These are phyloP conservation scores for Psettodes erumei DNA, from an alignment of 2,113 vertebrate genomes.

Conservation along the genomic window DNA sequence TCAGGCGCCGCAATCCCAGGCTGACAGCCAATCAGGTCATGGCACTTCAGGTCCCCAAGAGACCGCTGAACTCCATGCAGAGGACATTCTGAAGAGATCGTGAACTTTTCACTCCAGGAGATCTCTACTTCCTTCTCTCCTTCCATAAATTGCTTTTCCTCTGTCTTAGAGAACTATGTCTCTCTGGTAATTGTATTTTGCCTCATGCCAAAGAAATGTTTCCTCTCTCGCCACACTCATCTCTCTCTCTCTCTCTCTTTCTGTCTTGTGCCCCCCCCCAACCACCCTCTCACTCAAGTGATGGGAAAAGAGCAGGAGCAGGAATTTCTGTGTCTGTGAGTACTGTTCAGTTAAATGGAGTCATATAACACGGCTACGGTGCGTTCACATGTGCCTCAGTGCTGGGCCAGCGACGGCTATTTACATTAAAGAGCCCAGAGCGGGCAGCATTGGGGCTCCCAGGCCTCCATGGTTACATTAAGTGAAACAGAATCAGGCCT, in stretches of 20 bases:
- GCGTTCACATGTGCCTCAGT: constrained; percentile 74
- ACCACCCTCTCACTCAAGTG: constrained; percentile 46
- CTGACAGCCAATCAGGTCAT: constrained; percentile 79
- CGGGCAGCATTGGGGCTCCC: constrained; percentile 67
- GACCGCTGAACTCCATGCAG: constrained; percentile 67
- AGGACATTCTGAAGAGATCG: constrained; percentile 72
- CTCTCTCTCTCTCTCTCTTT: constrained; percentile 34
- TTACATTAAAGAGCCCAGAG: constrained; percentile 79
- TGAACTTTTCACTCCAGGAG: constrained; percentile 82
- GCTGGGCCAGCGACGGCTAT: constrained; percentile 72
- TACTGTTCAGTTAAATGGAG: constrained; percentile 81
- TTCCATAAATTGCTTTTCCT: constrained; percentile 52
- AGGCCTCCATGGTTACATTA: constrained; percentile 77
- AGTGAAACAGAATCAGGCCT: constrained; percentile 78
- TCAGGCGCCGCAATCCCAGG: constrained; percentile 74
- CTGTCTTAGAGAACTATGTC: constrained; percentile 54
- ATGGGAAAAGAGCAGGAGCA: constrained; percentile 72
- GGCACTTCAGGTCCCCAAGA: constrained; percentile 66
- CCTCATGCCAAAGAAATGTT: constrained; percentile 77
- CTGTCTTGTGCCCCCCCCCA: constrained; percentile 1
- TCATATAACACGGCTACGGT: constrained; percentile 76
- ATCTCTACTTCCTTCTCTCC: constrained; percentile 66
- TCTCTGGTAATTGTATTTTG: constrained; percentile 72
- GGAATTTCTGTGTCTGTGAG: constrained; percentile 76
- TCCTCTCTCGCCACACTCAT: constrained; percentile 61